Evolutionary conservation across 2,888 invertebrate species (phyloP), one percentile per base, ranked within the genome.

Genomic region (Ecdyonurus torrentis): DNA sequence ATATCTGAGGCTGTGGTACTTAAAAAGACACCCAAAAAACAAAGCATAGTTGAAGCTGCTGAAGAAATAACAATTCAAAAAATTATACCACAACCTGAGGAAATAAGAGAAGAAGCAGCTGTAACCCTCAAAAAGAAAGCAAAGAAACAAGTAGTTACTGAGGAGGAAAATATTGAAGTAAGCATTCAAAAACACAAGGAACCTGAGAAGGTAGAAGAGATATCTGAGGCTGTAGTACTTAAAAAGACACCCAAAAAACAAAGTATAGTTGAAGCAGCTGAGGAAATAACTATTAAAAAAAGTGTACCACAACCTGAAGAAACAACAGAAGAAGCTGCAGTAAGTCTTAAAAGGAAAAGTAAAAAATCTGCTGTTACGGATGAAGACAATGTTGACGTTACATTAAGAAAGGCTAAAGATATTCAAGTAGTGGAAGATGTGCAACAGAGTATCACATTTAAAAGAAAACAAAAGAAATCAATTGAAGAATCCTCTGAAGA

Each of bases 181-280:
- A 63, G 23, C 66, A 65, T 67, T 2, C 24, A 61, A 20, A 62
- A 61, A 2, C 66, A 60, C 65, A 68, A 68, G 2, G 68, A 70
- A 52, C 70, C 71, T 50, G 71, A 71, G 65, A n/a, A n/a, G n/a
- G 66, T 64, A 24, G 73, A 74, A 62, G 73, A 73, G 52, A 66
- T 70, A 5, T 67, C 76, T 22, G 78, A 79, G 69, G 81, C 81
- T 69, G 79, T 80, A 65, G 75, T 80, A 2, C 72, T 83, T 3
- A 76, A 78, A 69, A 77, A 78, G 61, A 76, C 77, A 68, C 78
- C 74, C 2, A 77, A 78, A 63, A 68, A 74, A 53, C 70, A 71
- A 63, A 76, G 77, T 10, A 67, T 67, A 50, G 71, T 71, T 64
- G 70, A 71, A 61, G 68, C 69, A 1, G 67, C 65, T 10, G 69